Evolutionary conservation across 2,888 invertebrate species (phyloP).

Genomic region (Cosmia pyralina): DNA sequence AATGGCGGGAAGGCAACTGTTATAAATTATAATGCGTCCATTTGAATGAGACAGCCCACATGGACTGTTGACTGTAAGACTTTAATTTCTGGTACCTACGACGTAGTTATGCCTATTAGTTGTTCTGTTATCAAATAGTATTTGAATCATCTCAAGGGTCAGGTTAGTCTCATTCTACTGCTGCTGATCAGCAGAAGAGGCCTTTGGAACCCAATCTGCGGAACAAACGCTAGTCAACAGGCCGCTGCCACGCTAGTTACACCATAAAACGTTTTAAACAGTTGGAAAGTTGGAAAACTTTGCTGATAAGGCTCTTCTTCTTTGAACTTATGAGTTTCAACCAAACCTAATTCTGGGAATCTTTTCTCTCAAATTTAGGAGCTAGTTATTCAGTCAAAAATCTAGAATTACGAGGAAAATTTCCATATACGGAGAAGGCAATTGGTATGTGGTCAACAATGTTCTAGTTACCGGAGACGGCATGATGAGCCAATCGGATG

Average conservation of each 20-base stretch:
- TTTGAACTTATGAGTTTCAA: not conserved
- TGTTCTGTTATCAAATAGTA: not conserved
- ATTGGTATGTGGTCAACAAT: conserved; percentile 10
- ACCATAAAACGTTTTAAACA: not conserved
- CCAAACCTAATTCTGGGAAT: not conserved
- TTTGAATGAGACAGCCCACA: not conserved
- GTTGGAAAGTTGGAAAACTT: not conserved
- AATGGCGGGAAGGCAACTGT: conserved; percentile 15
- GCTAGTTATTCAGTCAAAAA: too few species aligned
- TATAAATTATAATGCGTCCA: conserved; percentile 28
- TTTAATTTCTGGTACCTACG: not conserved
- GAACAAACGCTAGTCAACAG: not conserved
- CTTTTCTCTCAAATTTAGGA: too few species aligned
- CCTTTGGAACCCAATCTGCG: not conserved
- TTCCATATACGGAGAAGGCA: too few species aligned
- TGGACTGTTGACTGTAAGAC: not conserved
- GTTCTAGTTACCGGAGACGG: conserved; percentile 16
- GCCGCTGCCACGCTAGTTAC: too few species aligned
- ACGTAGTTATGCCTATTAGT: not conserved
- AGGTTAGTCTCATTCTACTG: not conserved
- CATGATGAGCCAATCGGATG: conserved; percentile 27
- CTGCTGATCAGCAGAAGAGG: not conserved
- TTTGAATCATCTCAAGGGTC: not conserved
- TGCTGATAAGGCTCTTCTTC: not conserved
- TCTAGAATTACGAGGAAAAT: not conserved